Evolutionary conservation across 2,797 vertebrate species (phyloP), one percentile per base, ranked within the genome.

Genomic region (Schizopygopsis malacanthus): DNA sequence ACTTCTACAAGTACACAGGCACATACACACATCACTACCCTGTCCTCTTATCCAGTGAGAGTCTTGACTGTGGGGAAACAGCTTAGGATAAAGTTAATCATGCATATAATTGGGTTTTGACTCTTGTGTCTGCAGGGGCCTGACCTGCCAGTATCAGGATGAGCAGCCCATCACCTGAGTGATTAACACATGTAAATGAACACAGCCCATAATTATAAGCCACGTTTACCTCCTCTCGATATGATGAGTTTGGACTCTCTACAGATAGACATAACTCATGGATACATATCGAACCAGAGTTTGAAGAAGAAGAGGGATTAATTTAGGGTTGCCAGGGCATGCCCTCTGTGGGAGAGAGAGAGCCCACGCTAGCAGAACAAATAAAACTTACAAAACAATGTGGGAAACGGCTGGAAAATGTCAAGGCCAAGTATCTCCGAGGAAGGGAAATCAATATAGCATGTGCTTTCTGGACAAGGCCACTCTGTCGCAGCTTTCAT

Each of bases 41-140:
- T 65, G 85, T 79, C 79, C 79, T 84, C 87, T 88, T 89, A 86
- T 89, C 90, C 87, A 84, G 54, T 47, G 78, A 82, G 81, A 84
- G 80, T 88, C 86, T 79, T 71, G 61, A 82, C 85, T 79, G 73
- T 87, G 85, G 87, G 83, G 85, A 87, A 87, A 90, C 41, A 83
- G 88, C 86, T 86, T 87, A 88, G 90, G 82, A 89, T 89, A 88
- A 88, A 90, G 90, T 85, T 89, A 90, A 90, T 90, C 90, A 90
- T 85, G 88, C 88, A 89, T 88, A 89, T 90, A 90, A 90, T 90
- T 90, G 87, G 88, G 89, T 89, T 90, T 86, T 87, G 87, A 89
- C 84, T 89, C 85, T 85, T 75, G 87, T 78, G 87, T 86, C 87
- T 84, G 77, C 72, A 73, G 87, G 87, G 89, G 84, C 82, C 86